phyloP scores from a whole-genome alignment of 2,797 vertebrate genomes.

The Mormyrops attenuatus region DNA sequence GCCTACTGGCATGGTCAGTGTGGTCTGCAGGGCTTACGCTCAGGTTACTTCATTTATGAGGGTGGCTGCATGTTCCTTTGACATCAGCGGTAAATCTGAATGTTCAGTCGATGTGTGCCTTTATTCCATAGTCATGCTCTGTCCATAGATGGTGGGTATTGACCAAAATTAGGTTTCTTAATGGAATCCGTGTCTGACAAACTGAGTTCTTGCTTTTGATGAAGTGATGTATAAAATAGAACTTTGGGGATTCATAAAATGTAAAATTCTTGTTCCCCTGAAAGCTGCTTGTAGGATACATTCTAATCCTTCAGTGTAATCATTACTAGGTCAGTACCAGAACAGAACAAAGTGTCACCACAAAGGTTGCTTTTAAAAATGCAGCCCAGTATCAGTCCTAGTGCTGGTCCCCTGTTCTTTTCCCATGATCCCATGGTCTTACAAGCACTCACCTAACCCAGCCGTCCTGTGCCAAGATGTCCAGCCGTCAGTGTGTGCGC shows the following conservation, averaged over 20 bases:
- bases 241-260: neutral
- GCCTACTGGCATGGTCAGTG: neutral
- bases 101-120: neutral
- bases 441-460: slow-evolving; percentile 42
- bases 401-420: slow-evolving; percentile 44
- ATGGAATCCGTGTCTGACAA: neutral
- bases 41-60: neutral
- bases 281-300: neutral
- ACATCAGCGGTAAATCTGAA: neutral
- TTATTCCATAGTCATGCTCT: neutral
- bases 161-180: neutral
- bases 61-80: neutral
- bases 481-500: slow-evolving; percentile 55
- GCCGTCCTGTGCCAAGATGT: slow-evolving; percentile 53
- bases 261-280: neutral
- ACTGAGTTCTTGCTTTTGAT: neutral
- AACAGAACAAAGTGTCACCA: neutral
- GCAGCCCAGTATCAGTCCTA: slow-evolving; percentile 26
- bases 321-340: neutral
- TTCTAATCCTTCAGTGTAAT: neutral
- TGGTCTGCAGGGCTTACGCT: neutral
- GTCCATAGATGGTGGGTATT: neutral
- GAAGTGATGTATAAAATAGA: neutral
- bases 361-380: neutral
- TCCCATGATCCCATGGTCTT: slow-evolving; percentile 49